Conservation (phyloP, 92 coral and sea anemone species). For the Epizoanthus fatuus region DNA sequence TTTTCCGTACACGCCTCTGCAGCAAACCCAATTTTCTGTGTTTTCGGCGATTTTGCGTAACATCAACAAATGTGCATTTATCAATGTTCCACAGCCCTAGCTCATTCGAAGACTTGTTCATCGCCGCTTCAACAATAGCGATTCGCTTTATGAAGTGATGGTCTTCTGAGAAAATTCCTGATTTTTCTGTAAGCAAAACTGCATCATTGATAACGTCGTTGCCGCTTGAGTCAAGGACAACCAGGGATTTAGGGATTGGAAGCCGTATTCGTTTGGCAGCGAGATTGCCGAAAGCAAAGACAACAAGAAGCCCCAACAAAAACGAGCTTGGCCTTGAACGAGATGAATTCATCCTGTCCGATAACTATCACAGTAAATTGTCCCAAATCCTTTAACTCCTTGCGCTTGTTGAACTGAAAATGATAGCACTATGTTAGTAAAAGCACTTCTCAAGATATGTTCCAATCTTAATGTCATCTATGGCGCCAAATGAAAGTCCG, state of each 20-base stretch:
- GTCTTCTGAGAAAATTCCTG: conserved; percentile 82
- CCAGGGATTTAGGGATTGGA: conserved; percentile 81
- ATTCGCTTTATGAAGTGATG: conserved; percentile 89
- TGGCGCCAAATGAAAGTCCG: neutral
- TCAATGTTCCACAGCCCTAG: conserved; percentile 97
- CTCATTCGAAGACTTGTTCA: conserved; percentile 83
- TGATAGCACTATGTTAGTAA: conserved; percentile 30
- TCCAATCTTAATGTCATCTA: neutral
- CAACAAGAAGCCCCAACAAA: neutral
- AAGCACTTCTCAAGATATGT: neutral
- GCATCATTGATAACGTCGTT: conserved; percentile 80
- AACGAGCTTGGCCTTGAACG: neutral
- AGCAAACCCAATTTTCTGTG: conserved; percentile 80
- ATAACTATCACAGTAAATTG: neutral
- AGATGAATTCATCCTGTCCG: conserved; percentile 24
- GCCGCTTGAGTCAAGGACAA: conserved; percentile 81
- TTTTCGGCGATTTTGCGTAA: conserved; percentile 89
- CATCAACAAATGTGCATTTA: conserved; percentile 83
- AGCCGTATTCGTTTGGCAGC: conserved; percentile 75
- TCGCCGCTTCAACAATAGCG: conserved; percentile 91
- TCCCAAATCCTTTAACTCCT: neutral
- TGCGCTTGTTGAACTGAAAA: conserved; percentile 22
- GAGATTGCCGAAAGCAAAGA: conserved; percentile 16
- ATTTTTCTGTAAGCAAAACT: conserved; percentile 65
- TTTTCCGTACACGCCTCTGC: conserved; percentile 92